Base-by-base conservation (phyloP, 2,113 vertebrate genomes). In the Pica pica region DNA sequence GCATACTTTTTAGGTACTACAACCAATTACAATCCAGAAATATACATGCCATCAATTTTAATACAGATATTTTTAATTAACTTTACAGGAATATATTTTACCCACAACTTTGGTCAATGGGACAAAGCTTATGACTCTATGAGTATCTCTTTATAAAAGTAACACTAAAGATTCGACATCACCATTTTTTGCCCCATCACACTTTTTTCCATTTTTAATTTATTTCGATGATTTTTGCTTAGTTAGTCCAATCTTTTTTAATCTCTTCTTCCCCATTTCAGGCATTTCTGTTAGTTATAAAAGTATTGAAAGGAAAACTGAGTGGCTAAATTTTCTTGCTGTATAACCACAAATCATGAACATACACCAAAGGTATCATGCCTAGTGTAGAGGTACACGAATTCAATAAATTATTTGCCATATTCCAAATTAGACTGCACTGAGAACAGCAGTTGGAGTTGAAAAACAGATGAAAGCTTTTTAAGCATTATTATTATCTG, bases 321-420 rank as follows among this genome's bases (percentile, higher is more conserved):
- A 28, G 19, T 71, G 73, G 84, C 77, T 93, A 87, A 96, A 89
- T 96, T 95, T 94, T 26, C 69, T 89, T 68, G 16, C 76, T 74
- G 60, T 80, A 92, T 77, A 76, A 68, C 26, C 37, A 76, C 49
- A 91, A 90, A 90, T 95, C 74, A 90, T 5, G 27, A 74, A 50
- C 21, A 49, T 81, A 92, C 80, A 95, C 60, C 71, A 90, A 73
- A 52, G 89, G 83, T 95, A 95, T 94, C 89, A 31, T 60, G 56
- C 16, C 42, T 78, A 49, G 20, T 46, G 27, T 6, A 81, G n/a
- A 39, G 37, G 42, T 81, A 94, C 50, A 79, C 77, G 70, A 83
- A 94, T 89, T 93, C 86, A 79, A 65, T 95, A 83, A 87, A 89
- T 33, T 78, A 41, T 94, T 94, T 94, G 65, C 78, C 49, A 76